These are phyloP conservation scores for Amblyornis subalaris DNA, from an alignment of 2,113 vertebrate genomes.

Conservation along the genomic window DNA sequence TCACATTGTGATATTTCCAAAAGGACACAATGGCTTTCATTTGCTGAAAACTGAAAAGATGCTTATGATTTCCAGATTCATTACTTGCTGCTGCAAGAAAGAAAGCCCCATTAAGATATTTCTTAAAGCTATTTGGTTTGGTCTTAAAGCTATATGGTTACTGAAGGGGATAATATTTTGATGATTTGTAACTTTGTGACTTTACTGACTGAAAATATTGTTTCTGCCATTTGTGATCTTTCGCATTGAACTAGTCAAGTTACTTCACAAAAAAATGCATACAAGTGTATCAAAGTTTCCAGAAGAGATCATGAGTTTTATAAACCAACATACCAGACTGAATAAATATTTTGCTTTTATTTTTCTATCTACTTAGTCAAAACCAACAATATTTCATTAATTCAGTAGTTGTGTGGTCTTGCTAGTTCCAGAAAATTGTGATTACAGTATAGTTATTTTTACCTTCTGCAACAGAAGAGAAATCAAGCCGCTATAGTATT, in stretches of 20 bases:
- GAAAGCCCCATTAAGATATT: not conserved
- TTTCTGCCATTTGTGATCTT: not conserved
- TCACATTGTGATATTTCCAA: fast-evolving
- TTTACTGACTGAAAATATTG: not conserved
- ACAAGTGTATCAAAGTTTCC: not conserved
- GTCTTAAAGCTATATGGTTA: too few species aligned
- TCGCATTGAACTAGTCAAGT: not conserved
- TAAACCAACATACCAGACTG: not conserved
- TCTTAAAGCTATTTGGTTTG: not conserved
- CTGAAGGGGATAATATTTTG: not conserved
- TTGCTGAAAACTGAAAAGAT: not conserved
- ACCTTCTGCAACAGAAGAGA: not conserved
- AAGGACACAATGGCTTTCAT: not conserved
- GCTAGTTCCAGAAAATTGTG: not conserved
- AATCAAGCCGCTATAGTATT: not conserved
- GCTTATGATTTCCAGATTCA: not conserved
- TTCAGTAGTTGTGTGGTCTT: not conserved
- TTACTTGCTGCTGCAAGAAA: not conserved
- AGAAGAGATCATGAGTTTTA: not conserved
- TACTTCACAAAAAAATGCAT: not conserved
- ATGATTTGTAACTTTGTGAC: not conserved
- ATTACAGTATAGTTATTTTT: not conserved
- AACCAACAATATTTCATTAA: not conserved
- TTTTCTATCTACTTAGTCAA: slow-evolving; percentile 1
- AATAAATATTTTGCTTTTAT: slow-evolving; percentile 42